Evolutionary conservation across 2,113 vertebrate genomes (phyloP).

Genomic region (Pseudopodoces humilis): DNA sequence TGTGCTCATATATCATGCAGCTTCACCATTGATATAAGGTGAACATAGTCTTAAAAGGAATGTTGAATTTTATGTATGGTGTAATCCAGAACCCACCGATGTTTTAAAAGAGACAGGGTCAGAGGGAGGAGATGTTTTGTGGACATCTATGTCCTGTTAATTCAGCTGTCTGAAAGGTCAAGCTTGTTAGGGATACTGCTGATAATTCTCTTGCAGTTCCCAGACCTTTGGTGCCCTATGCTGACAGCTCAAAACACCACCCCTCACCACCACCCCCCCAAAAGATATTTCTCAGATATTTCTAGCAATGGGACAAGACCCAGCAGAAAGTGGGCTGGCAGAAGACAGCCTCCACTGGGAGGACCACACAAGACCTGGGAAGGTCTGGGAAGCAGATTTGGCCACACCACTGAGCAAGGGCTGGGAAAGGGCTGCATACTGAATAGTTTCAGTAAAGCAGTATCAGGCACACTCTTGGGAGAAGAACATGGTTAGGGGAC

Average conservation of each 20-base stretch:
- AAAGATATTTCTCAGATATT: neutral
- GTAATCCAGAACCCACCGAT: neutral
- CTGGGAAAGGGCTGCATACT: neutral
- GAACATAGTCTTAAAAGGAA: neutral
- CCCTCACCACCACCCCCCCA: neutral
- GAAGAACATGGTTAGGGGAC: neutral
- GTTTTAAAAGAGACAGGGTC: neutral
- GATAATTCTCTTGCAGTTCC: neutral
- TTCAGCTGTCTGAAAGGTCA: neutral
- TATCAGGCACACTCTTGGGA: neutral
- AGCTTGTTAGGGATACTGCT: neutral
- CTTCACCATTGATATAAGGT: neutral
- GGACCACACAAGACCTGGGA: neutral
- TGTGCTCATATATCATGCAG: neutral
- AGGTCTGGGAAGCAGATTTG: neutral
- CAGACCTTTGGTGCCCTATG: neutral
- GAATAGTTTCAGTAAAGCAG: neutral
- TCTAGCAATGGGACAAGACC: neutral
- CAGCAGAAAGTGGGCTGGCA: neutral
- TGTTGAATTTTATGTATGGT: neutral
- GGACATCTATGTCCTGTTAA: neutral
- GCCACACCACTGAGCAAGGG: neutral
- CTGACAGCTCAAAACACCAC: neutral
- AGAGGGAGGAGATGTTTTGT: neutral
- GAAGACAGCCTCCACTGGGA: neutral